A percentile compares a stretch with the other conserved stretches of the same genome.
Conservation (phyloP, 2,888 invertebrate genomes). For the Myopa tessellatipennis region DNA sequence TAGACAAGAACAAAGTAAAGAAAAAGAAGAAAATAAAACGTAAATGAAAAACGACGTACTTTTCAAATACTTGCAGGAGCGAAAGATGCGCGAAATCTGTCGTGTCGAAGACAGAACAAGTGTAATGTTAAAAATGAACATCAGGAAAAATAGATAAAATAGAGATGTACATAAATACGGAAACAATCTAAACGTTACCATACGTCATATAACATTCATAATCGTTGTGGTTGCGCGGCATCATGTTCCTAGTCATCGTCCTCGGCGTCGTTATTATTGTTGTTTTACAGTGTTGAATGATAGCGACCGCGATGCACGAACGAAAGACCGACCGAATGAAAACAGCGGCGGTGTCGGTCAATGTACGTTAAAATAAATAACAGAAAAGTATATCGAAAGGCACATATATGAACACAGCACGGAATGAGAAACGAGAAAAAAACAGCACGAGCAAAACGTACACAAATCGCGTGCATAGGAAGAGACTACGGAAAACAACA, state of each 20-base stretch:
- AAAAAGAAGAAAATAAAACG: slow-evolving; percentile 17
- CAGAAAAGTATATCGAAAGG: not conserved
- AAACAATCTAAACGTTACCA: slow-evolving; percentile 5
- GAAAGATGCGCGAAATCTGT: slow-evolving; percentile 2
- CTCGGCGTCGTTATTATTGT: not conserved
- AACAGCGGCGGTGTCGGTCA: slow-evolving; percentile 17
- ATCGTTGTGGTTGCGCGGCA: not conserved
- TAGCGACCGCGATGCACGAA: not conserved
- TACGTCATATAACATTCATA: not conserved
- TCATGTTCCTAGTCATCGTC: not conserved
- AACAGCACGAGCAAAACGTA: slow-evolving; percentile 2
- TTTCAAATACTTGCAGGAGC: not conserved
- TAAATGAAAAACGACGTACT: slow-evolving; percentile 19
- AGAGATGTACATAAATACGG: slow-evolving; percentile 26
- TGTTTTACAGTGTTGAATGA: not conserved
- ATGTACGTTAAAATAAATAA: slow-evolving; percentile 33
- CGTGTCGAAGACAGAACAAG: slow-evolving; percentile 22
- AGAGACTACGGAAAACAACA: not conserved
- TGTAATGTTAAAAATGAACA: slow-evolving; percentile 22
- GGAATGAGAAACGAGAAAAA: not conserved
- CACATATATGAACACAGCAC: not conserved
- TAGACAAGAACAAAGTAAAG: slow-evolving; percentile 12
- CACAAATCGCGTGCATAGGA: slow-evolving; percentile 1
- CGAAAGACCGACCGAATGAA: not conserved
- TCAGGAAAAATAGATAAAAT: slow-evolving; percentile 8